Evolutionary conservation across 2,888 invertebrate genomes (phyloP).

Genomic region (Ennomos fuscantarius): DNA sequence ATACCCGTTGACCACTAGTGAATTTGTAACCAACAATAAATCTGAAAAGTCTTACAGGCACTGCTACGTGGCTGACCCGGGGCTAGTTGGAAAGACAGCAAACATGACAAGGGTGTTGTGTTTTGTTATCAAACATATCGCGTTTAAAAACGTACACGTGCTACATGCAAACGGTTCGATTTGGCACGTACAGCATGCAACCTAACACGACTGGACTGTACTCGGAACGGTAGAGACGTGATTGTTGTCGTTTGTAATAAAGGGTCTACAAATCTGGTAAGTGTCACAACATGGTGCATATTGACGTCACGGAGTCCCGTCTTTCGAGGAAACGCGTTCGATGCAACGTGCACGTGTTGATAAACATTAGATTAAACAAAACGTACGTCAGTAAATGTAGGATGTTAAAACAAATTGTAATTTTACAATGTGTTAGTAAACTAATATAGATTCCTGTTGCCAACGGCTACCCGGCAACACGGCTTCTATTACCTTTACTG

Average conservation of each 20-base stretch:
- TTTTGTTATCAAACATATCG: not conserved
- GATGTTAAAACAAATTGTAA: too few relatives aligned
- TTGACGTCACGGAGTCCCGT: slow-evolving; percentile 43
- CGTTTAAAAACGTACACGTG: not conserved
- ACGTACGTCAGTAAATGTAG: slow-evolving; percentile 11
- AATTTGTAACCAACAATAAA: too few relatives aligned
- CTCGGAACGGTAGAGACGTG: too few relatives aligned
- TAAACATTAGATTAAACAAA: slow-evolving; percentile 26
- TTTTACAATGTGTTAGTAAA: too few relatives aligned
- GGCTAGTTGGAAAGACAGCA: too few relatives aligned
- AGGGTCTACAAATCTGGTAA: slow-evolving; percentile 42
- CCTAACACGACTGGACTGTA: not conserved
- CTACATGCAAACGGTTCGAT: not conserved
- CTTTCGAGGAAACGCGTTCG: slow-evolving; percentile 35
- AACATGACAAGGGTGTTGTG: too few relatives aligned
- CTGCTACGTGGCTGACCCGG: too few relatives aligned
- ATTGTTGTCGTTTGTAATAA: slow-evolving; percentile 1
- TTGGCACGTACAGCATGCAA: slow-evolving; percentile 6
- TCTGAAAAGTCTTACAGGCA: too few relatives aligned
- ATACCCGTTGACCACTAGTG: too few relatives aligned
- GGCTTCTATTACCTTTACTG: too few relatives aligned
- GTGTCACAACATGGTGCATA: slow-evolving; percentile 45
- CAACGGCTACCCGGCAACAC: too few relatives aligned
- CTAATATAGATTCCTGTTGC: too few relatives aligned
- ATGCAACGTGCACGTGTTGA: slow-evolving; percentile 38